Percentiles rank a stretch among this genome's conserved stretches.
phyloP scores from a whole-genome alignment of 1,140 invertebrate genomes.

The Hylaeus anthracinus region DNA sequence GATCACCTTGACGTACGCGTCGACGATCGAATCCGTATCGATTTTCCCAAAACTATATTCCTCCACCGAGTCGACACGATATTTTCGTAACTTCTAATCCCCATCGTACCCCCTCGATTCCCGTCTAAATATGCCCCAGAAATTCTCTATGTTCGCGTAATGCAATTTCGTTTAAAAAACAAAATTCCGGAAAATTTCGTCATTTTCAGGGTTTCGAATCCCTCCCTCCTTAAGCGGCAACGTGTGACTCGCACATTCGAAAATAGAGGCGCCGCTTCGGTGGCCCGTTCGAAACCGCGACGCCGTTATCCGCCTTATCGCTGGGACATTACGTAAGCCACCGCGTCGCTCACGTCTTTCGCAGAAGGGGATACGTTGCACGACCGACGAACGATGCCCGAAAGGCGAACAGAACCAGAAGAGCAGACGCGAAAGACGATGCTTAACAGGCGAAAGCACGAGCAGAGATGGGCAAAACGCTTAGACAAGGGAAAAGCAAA shows the following conservation, averaged over 20 bases:
- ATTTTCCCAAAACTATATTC: too few species aligned
- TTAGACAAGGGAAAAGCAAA: too few species aligned
- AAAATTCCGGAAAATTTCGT: too few species aligned
- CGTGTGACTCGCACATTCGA: slow-evolving; percentile 53
- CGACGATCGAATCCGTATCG: slow-evolving; percentile 44
- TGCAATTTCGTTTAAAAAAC: too few species aligned
- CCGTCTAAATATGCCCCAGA: too few species aligned
- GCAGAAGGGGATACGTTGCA: slow-evolving; percentile 39
- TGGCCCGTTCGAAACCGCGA: slow-evolving; percentile 30
- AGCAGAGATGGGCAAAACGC: background rate
- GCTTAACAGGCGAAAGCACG: background rate
- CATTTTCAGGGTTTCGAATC: too few species aligned
- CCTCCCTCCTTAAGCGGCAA: background rate
- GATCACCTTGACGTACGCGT: slow-evolving; percentile 45
- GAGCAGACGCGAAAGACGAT: background rate
- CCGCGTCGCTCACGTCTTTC: slow-evolving; percentile 56
- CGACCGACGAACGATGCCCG: background rate
- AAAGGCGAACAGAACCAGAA: background rate
- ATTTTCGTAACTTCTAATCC: too few species aligned
- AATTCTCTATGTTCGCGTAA: too few species aligned
- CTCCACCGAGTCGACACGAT: too few species aligned
- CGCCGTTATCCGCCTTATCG: slow-evolving; percentile 63
- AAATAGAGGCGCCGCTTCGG: slow-evolving; percentile 63
- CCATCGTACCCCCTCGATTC: too few species aligned
- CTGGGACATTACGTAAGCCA: slow-evolving; percentile 57